Percentiles rank a stretch among this genome's conserved stretches.
These are phyloP conservation scores for Vanessa atalanta DNA, from an alignment of 1,140 invertebrate genomes.

Conservation along the genomic window DNA sequence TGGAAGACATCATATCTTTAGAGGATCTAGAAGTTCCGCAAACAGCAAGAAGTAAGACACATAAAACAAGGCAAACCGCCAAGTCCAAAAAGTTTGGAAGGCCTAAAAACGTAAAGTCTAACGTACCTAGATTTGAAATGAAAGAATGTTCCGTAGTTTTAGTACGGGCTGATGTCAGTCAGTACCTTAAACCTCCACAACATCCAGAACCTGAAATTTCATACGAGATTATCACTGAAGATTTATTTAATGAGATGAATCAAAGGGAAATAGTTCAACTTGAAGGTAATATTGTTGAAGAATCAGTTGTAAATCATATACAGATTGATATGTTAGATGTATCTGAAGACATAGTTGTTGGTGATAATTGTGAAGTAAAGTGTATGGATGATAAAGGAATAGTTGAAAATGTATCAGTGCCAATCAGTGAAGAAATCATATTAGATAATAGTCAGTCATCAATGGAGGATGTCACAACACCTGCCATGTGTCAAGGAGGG, in stretches of 20 bases:
- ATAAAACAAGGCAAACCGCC: conserved; percentile 41
- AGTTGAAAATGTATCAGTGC: conserved; percentile 37
- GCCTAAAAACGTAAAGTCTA: conserved; percentile 14
- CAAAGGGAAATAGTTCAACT: conserved; percentile 15
- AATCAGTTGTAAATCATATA: conserved; percentile 54
- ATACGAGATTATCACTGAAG: neutral
- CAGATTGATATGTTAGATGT: conserved; percentile 76
- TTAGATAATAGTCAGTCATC: conserved; percentile 71
- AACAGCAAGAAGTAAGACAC: conserved; percentile 44
- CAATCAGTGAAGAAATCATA: conserved; percentile 69
- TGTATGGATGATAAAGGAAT: conserved; percentile 50
- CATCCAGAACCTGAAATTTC: neutral
- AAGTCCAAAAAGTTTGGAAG: conserved; percentile 45
- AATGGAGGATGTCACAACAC: conserved; percentile 45
- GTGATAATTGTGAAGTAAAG: conserved; percentile 62
- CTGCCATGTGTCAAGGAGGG: conserved; percentile 39
- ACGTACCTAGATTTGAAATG: conserved; percentile 34
- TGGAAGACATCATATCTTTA: conserved; percentile 73
- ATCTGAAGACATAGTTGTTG: conserved; percentile 74
- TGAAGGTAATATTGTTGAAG: conserved; percentile 40
- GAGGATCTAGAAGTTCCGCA: conserved; percentile 63
- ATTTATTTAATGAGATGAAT: neutral
- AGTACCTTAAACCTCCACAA: conserved; percentile 40
- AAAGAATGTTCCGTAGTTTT: conserved; percentile 66
- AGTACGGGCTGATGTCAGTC: conserved; percentile 51